These are phyloP conservation scores for Drosophila auraria DNA, from an alignment of 1,140 invertebrate genomes.

Conservation along the genomic window DNA sequence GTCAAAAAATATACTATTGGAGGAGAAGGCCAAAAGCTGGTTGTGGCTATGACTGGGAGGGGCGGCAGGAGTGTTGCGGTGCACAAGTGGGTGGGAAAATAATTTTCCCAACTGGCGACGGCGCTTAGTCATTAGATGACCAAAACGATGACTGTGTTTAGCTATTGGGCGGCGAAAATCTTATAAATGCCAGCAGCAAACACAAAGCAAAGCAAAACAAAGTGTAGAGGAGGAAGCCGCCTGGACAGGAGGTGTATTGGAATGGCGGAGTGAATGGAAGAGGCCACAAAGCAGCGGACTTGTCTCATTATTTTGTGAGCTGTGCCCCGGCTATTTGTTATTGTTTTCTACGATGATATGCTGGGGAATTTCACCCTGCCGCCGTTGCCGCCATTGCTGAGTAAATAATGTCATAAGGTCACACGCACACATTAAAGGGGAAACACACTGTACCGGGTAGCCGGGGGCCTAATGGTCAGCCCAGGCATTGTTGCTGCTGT, in stretches of 20 bases:
- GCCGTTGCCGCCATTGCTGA: slow-evolving; percentile 11
- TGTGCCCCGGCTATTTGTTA: slow-evolving; percentile 37
- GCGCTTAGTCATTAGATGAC: slow-evolving; percentile 56
- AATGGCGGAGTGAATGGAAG: slow-evolving; percentile 18
- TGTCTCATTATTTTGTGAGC: slow-evolving; percentile 73
- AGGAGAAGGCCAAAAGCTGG: not conserved
- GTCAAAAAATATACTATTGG: slow-evolving; percentile 33
- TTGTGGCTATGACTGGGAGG: not conserved
- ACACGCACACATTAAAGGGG: slow-evolving; percentile 51
- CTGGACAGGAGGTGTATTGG: not conserved
- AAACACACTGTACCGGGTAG: not conserved
- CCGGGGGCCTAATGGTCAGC: slow-evolving; percentile 40
- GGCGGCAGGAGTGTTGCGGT: not conserved
- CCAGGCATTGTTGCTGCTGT: slow-evolving; percentile 29
- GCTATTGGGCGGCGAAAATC: slow-evolving; percentile 40
- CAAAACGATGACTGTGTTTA: slow-evolving; percentile 35
- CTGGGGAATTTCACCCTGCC: slow-evolving; percentile 32
- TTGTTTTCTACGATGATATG: slow-evolving; percentile 46
- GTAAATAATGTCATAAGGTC: slow-evolving; percentile 80
- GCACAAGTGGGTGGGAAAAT: slow-evolving; percentile 18
- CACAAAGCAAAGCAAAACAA: slow-evolving; percentile 28
- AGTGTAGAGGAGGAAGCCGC: slow-evolving; percentile 5
- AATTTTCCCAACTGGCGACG: slow-evolving; percentile 19
- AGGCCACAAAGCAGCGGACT: slow-evolving; percentile 31
- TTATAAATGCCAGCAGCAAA: slow-evolving; percentile 46